Evolutionary conservation across 1,140 invertebrate species (phyloP), one percentile per base, ranked within the genome.

Genomic region (Drosophila persimilis): DNA sequence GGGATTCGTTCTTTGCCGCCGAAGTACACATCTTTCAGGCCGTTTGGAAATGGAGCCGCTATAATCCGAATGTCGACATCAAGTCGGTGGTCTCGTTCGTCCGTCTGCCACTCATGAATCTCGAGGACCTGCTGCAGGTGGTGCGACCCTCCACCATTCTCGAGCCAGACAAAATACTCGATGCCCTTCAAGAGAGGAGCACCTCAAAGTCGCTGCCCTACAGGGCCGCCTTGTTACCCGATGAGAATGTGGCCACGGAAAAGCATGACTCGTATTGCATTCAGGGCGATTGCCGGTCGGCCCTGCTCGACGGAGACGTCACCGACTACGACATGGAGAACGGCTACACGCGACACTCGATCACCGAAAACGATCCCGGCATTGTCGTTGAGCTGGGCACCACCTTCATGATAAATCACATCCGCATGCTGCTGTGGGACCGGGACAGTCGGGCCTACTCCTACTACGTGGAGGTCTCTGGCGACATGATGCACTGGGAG

Each of bases 1-100:
- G 98, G 53, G 97, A 99, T 92, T 99, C 98, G 1, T 99, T 99
- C 92, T 99, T 97, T 93, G 98, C 97, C 0, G 95, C 95, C 4
- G 98, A 99, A 93, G 96, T 98, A 24, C 96, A 99, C 79, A 99
- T 99, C 69, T 99, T 99, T 92, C 93, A 94, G 78, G 96, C 97
- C 6, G 96, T 99, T 2, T 94, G 94, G 84, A 93, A 94, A 51
- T 99, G 98, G 98, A 95, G 96, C 64, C 95, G 94, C 88, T 92
- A 95, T 77, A 94, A 99, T 94, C 92, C 94, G 88, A 93, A 94
- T 72, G 77, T 94, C 24, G 94, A 96, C 75, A 88, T 93, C 1
- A 92, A 92, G 76, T 83, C 89, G 8, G 92, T 92, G 9, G 92
- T 95, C 13, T 93, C 93, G 60, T 93, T 92, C 78, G 95, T 99